Base-by-base conservation (phyloP, 2,113 vertebrate genomes). In the Heterotis niloticus region DNA sequence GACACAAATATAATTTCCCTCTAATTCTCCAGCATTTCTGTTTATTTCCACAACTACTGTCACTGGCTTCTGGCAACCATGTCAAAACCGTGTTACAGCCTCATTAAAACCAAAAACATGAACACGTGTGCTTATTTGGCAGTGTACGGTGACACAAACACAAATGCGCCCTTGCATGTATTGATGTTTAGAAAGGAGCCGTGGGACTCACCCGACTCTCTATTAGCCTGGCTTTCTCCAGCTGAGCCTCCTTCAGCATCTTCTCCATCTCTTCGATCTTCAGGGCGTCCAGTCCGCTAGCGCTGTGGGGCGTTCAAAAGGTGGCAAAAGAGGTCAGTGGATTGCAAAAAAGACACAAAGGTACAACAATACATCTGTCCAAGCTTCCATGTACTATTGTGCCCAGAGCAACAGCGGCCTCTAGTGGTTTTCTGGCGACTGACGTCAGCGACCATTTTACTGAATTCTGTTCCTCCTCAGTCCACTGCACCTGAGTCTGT, bases 181-280 rank as follows among this genome's bases (percentile, higher is more conserved):
- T 13, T 44, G 71, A 16, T 17, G 14, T 34, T 44, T 20, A 10
- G 16, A 16, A 28, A 44, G 14, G 60, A 0, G 54, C 23, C 51
- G 26, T 51, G 7, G 14, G 52, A 51, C 96, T 94, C 86, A 99
- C 98, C 89, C 93, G 89, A 14, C 94, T 96, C 84, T 99, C 96
- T 82, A 98, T 90, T 82, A 99, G 91, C 76, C 94, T 89, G 0
- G 94, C 95, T 90, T 98, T 97, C 89, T 99, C 96, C 0, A 94
- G 93, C 0, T 96, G 96, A 0, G 96, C 96, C 85, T 98, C 96
- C 83, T 93, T 96, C 84, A 99, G 79, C 96, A 98, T 93, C 91
- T 94, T 96, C 89, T 98, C 97, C 96, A 99, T 98, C 92, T 99
- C 97, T 77, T 99, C 96, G 0, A 98, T 93, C 89, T 95, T 95